phyloP scores from a whole-genome alignment of 2,888 invertebrate species.

The Theretra japonica region DNA sequence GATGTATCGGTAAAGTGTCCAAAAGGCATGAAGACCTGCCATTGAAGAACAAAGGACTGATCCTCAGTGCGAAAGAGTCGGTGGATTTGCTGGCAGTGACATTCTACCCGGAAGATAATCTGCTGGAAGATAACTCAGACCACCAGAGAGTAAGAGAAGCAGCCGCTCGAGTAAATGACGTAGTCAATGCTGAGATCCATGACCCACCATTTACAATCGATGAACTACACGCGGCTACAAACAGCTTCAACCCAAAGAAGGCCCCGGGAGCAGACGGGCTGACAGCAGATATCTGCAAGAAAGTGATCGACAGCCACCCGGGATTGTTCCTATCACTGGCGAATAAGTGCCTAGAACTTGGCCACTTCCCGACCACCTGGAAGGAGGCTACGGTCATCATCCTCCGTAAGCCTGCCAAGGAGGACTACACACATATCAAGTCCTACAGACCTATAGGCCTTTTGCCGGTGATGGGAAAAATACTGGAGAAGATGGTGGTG shows the following conservation, averaged over 20 bases:
- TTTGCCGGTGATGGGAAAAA: too few relatives aligned
- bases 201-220: slow-evolving; percentile 34
- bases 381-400: not conserved
- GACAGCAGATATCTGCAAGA: slow-evolving; percentile 39
- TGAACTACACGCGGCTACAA: slow-evolving; percentile 29
- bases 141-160: too few relatives aligned
- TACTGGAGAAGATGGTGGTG: too few relatives aligned
- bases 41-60: not conserved
- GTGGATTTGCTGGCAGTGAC: not conserved
- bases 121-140: too few relatives aligned
- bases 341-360: too few relatives aligned
- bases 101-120: too few relatives aligned
- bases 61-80: slow-evolving; percentile 3
- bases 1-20: not conserved
- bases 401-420: slow-evolving; percentile 32
- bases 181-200: not conserved
- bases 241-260: slow-evolving; percentile 34
- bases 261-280: slow-evolving; percentile 40
- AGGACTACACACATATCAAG: slow-evolving; percentile 12
- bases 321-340: slow-evolving; percentile 12
- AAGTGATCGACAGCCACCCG: not conserved
- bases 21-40: slow-evolving; percentile 26
- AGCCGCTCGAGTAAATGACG: too few relatives aligned
- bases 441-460: slow-evolving; percentile 34
- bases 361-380: too few relatives aligned